phyloP scores from a whole-genome alignment of 2,888 invertebrate species.

The Pseudococcus viburni region DNA sequence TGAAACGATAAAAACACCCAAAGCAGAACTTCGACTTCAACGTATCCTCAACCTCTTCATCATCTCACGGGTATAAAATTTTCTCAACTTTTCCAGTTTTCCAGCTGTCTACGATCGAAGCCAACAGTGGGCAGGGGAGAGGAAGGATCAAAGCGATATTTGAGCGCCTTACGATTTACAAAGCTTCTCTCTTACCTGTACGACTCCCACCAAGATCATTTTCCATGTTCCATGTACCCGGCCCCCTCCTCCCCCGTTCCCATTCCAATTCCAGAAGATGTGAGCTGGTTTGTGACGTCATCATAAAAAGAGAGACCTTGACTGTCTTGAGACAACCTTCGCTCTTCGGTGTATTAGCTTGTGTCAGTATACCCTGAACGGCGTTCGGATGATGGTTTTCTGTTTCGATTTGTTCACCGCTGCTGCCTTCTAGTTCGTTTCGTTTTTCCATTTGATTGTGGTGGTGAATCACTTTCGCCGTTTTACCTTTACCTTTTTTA shows the following conservation, averaged over 20 bases:
- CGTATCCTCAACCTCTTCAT: too few species aligned
- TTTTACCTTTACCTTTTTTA: not conserved
- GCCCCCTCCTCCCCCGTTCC: not conserved
- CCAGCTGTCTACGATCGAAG: not conserved
- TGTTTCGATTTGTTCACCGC: not conserved
- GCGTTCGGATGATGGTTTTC: not conserved
- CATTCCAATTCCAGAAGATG: constrained; percentile 13
- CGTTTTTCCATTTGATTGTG: not conserved
- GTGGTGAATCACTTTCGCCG: constrained; percentile 31
- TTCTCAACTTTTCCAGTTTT: not conserved
- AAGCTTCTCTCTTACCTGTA: not conserved
- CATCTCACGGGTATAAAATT: not conserved
- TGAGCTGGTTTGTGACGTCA: constrained; percentile 64
- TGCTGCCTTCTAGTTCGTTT: not conserved
- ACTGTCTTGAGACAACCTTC: constrained; percentile 64
- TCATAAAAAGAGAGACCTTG: constrained; percentile 59
- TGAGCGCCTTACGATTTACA: not conserved
- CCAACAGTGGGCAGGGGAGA: not conserved
- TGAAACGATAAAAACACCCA: too few species aligned
- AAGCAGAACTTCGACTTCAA: too few species aligned
- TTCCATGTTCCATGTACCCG: not conserved
- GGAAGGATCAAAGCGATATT: not conserved
- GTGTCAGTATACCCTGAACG: constrained; percentile 56
- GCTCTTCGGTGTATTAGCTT: constrained; percentile 60
- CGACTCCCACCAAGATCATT: constrained; percentile 3